Base-by-base conservation (phyloP, 2,888 invertebrate species). In the Tetanocera ferruginea region DNA sequence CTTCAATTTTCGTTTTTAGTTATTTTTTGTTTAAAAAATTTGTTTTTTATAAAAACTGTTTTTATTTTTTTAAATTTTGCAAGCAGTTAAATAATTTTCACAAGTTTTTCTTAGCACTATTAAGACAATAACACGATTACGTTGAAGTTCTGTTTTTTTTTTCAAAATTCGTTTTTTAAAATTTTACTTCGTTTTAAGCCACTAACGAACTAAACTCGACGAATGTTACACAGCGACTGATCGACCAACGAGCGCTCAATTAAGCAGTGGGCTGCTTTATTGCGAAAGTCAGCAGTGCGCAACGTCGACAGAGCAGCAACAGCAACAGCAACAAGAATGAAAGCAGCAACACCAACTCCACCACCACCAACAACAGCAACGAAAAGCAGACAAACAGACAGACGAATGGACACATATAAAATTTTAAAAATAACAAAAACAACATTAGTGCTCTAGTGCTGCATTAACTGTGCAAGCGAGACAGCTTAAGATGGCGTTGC, bases 181-280 rank as follows among this genome's bases (percentile, higher is more conserved):
- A 0, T 34, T 34, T 34, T 57, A 23, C 57, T 17, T 64, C 64
- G 17, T 14, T 64, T 64, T 28, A 9, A n/a, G 25, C 8, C 25
- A 23, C 11, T 14, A 14, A 28, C 51, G 23, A 76, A 76, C 76
- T 28, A 25, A 19, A 70, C 64, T 19, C 57, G 19, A 70, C 76
- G 76, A 70, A 51, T 70, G 76, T 37, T 70, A 60, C 14, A 76
- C 70, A 69, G 76, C 76, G 55, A 76, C 76, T 76, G 76, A 67
- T 76, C 67, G n/a, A 28, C n/a, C 17, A 64, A 37, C 17, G 23
- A 23, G 37, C 31, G 19, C 37, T 67, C 49, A 34, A 55, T 37
- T 25, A 37, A 19, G 31, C 57, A 73, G 73, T 31, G 19, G 62
- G 52, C 17, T 71, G 62, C 31, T 37, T 17, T 74, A 17, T 74